Evolutionary conservation across 1,140 invertebrate species (phyloP).

Genomic region (Drosophila fuyamai): DNA sequence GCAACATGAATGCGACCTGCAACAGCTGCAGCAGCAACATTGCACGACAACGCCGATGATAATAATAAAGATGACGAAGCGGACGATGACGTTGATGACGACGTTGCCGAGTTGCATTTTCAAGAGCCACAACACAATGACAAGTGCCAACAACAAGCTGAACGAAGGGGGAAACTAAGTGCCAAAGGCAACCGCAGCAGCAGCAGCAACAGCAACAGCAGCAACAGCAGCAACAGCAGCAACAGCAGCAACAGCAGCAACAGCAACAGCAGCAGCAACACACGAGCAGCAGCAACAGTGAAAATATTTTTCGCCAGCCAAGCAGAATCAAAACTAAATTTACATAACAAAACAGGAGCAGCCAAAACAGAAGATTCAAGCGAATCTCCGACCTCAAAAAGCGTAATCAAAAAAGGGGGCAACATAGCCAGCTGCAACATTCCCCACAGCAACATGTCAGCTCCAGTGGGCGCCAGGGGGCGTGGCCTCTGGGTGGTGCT

Average conservation of each 20-base stretch:
- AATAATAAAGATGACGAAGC: conserved; percentile 6
- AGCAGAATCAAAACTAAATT: conserved; percentile 64
- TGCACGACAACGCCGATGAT: not conserved
- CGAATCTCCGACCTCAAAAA: conserved; percentile 18
- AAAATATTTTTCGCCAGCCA: conserved; percentile 26
- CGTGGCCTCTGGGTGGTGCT: conserved; percentile 41
- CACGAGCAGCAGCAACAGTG: conserved; percentile 13
- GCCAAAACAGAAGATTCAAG: not conserved
- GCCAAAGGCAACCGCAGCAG: conserved; percentile 56
- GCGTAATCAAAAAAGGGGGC: conserved; percentile 41
- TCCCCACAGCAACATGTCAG: conserved; percentile 39
- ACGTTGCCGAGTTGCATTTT: conserved; percentile 11
- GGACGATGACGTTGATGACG: conserved; percentile 13
- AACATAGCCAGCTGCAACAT: conserved; percentile 6
- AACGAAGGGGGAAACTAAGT: conserved; percentile 38
- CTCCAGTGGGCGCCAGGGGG: conserved; percentile 13
- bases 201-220: not conserved
- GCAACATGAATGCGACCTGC: not conserved
- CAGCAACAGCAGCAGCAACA: conserved; percentile 13
- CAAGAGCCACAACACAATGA: conserved; percentile 24
- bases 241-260: conserved; percentile 16
- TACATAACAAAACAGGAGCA: conserved; percentile 54
- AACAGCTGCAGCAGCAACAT: conserved; percentile 7
- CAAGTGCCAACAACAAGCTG: conserved; percentile 38
- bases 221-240: not conserved